A percentile compares a stretch with the other conserved stretches of the same genome.
Evolutionary conservation across 2,113 vertebrate genomes (phyloP).

Genomic region (Eolophus roseicapilla): DNA sequence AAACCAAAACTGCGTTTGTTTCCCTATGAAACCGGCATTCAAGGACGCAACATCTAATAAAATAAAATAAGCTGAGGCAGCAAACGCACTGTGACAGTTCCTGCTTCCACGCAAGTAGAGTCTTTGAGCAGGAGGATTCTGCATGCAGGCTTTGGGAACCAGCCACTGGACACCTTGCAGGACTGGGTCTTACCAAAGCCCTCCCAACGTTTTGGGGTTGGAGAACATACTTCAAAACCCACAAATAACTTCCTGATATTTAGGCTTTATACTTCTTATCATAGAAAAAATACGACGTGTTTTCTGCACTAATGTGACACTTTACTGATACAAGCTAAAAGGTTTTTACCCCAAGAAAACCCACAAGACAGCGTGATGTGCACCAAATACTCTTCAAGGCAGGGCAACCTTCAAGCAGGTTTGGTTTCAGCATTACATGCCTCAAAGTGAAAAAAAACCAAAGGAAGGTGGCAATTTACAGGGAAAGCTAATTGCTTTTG

Average conservation of each 20-base stretch:
- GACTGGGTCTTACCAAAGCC: neutral
- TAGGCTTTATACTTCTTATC: neutral
- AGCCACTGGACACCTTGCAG: neutral
- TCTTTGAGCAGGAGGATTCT: neutral
- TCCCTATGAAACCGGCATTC: neutral
- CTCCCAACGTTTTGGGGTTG: neutral
- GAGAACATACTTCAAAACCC: neutral
- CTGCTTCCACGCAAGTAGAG: neutral
- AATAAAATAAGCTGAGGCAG: neutral
- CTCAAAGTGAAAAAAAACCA: neutral
- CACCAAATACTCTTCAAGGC: neutral
- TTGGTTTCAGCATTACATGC: neutral
- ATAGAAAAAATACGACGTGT: neutral
- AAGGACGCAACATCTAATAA: neutral
- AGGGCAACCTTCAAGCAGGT: neutral
- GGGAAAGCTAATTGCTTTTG: neutral
- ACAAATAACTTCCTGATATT: neutral
- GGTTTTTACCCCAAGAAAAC: neutral
- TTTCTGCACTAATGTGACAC: neutral
- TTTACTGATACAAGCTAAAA: neutral
- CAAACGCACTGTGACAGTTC: neutral
- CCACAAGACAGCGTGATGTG: neutral
- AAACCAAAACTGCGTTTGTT: neutral
- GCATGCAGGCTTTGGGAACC: neutral
- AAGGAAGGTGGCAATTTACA: neutral